phyloP scores from a whole-genome alignment of 2,888 invertebrate species.

The Coenonympha glycerion region DNA sequence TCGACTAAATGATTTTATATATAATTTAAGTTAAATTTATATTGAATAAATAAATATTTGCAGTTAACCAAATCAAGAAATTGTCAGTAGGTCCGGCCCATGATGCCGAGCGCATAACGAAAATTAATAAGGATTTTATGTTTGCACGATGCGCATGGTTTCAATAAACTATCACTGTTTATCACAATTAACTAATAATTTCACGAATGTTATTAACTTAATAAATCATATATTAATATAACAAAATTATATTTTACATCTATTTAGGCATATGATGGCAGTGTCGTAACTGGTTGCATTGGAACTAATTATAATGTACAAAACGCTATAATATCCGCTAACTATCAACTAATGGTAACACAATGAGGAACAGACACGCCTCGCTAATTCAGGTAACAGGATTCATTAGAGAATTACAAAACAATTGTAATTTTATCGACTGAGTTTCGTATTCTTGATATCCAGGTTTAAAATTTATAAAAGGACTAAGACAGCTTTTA shows the following conservation, averaged over 20 bases:
- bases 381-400: conserved; percentile 72
- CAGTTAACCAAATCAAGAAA: conserved; percentile 2
- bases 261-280: conserved; percentile 76
- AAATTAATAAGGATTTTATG: conserved; percentile 12
- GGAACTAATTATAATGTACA: conserved; percentile 65
- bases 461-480: background rate
- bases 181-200: conserved; percentile 73
- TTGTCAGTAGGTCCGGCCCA: conserved; percentile 22
- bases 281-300: conserved; percentile 72
- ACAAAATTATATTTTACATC: conserved; percentile 58
- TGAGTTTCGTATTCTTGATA: conserved; percentile 3
- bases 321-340: conserved; percentile 53
- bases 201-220: conserved; percentile 58
- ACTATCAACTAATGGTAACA: conserved; percentile 74
- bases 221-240: conserved; percentile 48
- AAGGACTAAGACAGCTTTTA: background rate
- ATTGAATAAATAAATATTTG: conserved; percentile 65
- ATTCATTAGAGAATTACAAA: conserved; percentile 39
- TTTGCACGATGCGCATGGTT: conserved; percentile 24
- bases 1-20: conserved; percentile 66
- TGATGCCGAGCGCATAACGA: conserved; percentile 9
- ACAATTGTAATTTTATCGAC: conserved; percentile 11
- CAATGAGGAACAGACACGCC: conserved; percentile 69
- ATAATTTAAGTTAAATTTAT: conserved; percentile 63
- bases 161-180: conserved; percentile 60